Evolutionary conservation across 2,797 vertebrate genomes (phyloP).

Genomic region (Myiotriccus ornatus): DNA sequence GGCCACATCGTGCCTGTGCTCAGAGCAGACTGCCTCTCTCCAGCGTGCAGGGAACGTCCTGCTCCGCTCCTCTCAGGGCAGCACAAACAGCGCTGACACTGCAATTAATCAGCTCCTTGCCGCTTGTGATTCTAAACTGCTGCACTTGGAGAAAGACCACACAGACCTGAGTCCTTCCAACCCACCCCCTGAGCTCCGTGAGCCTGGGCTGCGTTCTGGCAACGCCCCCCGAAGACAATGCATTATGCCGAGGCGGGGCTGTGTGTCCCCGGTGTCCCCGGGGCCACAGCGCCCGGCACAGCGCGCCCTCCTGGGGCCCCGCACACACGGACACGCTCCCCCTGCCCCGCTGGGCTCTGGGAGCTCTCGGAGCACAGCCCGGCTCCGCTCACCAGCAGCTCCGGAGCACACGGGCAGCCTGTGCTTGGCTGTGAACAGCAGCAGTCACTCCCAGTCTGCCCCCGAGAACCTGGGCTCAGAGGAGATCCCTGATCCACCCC

Average conservation of each 20-base stretch:
- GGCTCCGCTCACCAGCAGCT: background rate
- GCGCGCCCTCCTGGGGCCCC: background rate
- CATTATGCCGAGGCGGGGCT: background rate
- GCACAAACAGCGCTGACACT: background rate
- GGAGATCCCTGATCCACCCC: background rate
- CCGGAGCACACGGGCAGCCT: background rate
- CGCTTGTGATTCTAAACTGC: background rate
- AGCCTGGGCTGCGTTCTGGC: background rate
- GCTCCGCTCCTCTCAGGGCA: background rate
- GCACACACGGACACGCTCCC: rapidly evolving
- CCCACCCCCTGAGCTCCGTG: background rate
- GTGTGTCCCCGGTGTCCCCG: background rate
- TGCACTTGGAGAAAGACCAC: background rate
- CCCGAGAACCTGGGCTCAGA: background rate
- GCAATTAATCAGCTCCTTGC: background rate
- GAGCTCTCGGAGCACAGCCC: background rate
- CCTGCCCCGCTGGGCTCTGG: rapidly evolving
- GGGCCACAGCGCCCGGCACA: rapidly evolving
- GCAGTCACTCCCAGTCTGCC: background rate
- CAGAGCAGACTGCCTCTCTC: constrained; percentile 5
- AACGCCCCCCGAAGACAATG: rapidly evolving
- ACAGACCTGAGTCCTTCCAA: background rate
- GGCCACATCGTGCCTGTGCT: constrained; percentile 8
- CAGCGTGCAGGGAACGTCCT: background rate
- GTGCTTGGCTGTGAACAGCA: background rate